Evolutionary conservation across 2,113 vertebrate genomes (phyloP), one percentile per base, ranked within the genome.

Genomic region (Amphilophus citrinellus): DNA sequence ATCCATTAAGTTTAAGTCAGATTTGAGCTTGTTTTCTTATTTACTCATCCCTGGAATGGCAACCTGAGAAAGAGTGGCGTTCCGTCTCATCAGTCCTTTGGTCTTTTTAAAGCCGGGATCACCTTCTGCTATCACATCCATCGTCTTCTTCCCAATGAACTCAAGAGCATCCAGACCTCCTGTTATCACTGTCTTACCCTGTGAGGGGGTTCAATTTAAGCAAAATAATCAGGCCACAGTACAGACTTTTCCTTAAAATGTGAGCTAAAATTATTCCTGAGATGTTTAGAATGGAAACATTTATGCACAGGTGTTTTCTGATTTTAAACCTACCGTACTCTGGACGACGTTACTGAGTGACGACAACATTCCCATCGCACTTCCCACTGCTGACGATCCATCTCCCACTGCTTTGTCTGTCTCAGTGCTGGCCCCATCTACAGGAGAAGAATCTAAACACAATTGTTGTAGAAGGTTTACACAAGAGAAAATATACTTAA

Each of bases 61-160:
- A 75, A 99, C 98, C 97, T 99, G 98, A 73, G 98, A 99, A 35
- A 99, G 92, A 0, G 98, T 99, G 76, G 96, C 93, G 80, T 94
- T 97, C 85, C 96, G 96, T 92, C 88, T 95, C 96, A 99, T 99
- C 37, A 99, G 90, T 20, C 97, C 97, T 93, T 99, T 99, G 62
- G 98, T 99, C 93, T 97, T 98, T 91, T 96, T 99, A 89, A 99
- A 99, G 61, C 98, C 98, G 9, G 98, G 98, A 83, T 99, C 98
- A 65, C 98, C 98, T 91, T 99, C 98, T 59, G 98, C 98, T 73
- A 99, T 99, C 81, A 98, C 98, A 35, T 99, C 98, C 98, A 99
- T 99, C 27, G 98, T 99, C 94, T 99, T 99, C 93, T 99, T 99
- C 30, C 98, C 98, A 1, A 99, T 99, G 90, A 99, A 99, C 94